These are phyloP conservation scores for Amaurobius ferox DNA, from an alignment of 2,888 invertebrate genomes.

Conservation along the genomic window DNA sequence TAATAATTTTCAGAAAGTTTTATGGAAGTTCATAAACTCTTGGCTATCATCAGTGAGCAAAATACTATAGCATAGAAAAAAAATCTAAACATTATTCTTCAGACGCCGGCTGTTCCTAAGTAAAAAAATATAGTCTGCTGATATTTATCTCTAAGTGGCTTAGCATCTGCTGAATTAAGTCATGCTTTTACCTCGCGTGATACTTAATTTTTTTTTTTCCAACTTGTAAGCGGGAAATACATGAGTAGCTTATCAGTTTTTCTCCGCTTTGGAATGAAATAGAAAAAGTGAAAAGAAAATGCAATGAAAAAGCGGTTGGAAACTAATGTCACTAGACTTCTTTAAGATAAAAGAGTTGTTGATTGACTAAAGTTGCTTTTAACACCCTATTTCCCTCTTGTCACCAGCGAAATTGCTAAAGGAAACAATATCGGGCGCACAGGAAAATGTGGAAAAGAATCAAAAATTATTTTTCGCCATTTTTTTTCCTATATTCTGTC, in stretches of 20 bases:
- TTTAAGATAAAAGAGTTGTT: background rate
- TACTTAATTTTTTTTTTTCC: background rate
- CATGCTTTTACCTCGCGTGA: background rate
- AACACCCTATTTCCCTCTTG: background rate
- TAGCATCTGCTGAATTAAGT: background rate
- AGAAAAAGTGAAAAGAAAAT: background rate
- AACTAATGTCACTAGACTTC: background rate
- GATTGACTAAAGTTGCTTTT: background rate
- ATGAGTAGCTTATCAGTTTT: background rate
- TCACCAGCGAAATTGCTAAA: background rate
- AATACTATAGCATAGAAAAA: background rate
- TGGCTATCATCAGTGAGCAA: background rate
- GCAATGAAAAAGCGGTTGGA: background rate
- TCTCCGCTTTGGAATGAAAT: background rate
- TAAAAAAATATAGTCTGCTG: background rate
- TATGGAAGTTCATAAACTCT: background rate
- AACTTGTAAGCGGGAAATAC: background rate
- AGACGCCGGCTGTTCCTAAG: background rate
- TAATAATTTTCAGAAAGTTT: background rate
- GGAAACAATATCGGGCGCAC: background rate
- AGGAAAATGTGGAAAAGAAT: background rate
- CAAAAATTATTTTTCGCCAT: background rate
- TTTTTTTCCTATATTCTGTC: background rate
- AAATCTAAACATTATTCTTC: background rate
- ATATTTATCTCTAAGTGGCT: conserved; percentile 8